Base-by-base conservation (phyloP, 2,113 vertebrate genomes). In the Coptodon bakossiorum region DNA sequence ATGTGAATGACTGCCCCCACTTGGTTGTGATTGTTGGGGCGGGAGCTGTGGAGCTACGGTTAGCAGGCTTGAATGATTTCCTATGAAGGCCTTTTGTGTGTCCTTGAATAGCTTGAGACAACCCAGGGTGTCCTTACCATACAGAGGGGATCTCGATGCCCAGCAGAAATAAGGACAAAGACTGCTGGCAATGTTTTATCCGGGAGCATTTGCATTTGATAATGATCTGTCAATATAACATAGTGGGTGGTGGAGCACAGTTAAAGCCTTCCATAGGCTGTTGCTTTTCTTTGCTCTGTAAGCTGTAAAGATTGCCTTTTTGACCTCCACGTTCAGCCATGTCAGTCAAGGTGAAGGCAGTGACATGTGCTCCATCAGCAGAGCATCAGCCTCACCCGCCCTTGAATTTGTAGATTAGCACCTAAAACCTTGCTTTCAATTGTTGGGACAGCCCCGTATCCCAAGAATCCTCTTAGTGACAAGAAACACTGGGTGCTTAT, bases 381-480 rank as follows among this genome's bases (percentile, higher is more conserved):
- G 12, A 56, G 84, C 82, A 91, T 90, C 86, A 14, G 85, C 80
- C 63, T 66, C 53, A 4, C 31, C 66, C 29, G 31, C 66, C 83
- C 88, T 91, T 86, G 84, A 91, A 91, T 90, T 89, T 4, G 83
- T 90, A 92, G 94, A 94, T 95, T 93, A 94, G 89, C 38, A 6
- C 36, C 80, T 91, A 86, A 95, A 96, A 87, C 90, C 92, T 88
- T 81, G 90, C 86, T 94, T 92, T 93, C 90, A 89, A 88, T 93
- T 92, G 94, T 94, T 83, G 90, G 91, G 86, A 91, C 83, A 43
- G 80, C 85, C 86, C 79, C 2, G 13, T 84, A 89, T 93, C 84
- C 83, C 17, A 57, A 13, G 92, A 95, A 95, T 96, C 95, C 92
- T 95, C 94, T 96, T 96, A 96, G 89, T 14, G 61, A 86, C 90